Conservation (phyloP, 2,113 vertebrate genomes). For the Forbesichthys papilliferus region DNA sequence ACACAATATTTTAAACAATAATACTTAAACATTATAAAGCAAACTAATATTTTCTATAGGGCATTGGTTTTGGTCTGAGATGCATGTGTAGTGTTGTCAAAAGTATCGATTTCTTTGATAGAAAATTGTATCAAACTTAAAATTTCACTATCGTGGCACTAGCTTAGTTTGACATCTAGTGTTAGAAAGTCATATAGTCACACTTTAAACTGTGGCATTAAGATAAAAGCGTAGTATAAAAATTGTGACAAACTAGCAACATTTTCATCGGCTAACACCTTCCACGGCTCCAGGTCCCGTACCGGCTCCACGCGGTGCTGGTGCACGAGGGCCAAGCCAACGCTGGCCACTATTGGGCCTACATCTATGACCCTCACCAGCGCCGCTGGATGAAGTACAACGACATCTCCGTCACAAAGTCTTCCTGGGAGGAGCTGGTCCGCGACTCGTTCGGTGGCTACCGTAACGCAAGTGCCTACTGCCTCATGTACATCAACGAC, state of each 20-base stretch:
- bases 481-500: constrained; percentile 98
- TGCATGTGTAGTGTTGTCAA: too few relatives aligned
- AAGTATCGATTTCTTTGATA: too few relatives aligned
- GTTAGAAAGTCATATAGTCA: too few relatives aligned
- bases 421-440: constrained; percentile 96
- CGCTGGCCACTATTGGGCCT: constrained; percentile 98
- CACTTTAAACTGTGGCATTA: too few relatives aligned
- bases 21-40: too few relatives aligned
- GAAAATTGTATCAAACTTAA: too few relatives aligned
- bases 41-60: too few relatives aligned
- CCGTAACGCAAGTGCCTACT: constrained; percentile 96
- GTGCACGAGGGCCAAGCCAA: constrained; percentile 98
- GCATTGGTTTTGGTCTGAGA: too few relatives aligned
- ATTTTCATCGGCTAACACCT: not conserved
- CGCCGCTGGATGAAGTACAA: constrained; percentile 98
- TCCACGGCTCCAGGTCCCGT: constrained; percentile 83
- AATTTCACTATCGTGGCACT: too few relatives aligned
- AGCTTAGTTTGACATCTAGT: too few relatives aligned
- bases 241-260: not conserved
- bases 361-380: constrained; percentile 92
- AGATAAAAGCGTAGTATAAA: too few relatives aligned
- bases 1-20: too few relatives aligned
- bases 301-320: constrained; percentile 93
- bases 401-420: constrained; percentile 96
- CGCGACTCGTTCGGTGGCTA: constrained; percentile 97